phyloP scores from a whole-genome alignment of 2,888 invertebrate species.

The Caradrina kadenii region DNA sequence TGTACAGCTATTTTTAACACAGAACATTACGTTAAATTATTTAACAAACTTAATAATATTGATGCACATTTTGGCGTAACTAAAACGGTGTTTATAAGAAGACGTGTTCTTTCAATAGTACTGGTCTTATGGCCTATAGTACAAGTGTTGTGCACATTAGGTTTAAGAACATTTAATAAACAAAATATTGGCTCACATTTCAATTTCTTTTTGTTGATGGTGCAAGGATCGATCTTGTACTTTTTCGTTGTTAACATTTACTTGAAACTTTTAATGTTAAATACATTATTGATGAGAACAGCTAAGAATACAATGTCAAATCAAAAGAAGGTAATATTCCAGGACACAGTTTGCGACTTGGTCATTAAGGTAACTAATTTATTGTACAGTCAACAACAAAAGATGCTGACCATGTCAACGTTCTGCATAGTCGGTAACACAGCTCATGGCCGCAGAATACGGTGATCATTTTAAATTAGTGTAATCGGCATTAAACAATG shows the following conservation, averaged over 20 bases:
- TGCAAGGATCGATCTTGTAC: conserved; percentile 73
- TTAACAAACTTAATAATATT: conserved; percentile 69
- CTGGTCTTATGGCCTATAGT: conserved; percentile 64
- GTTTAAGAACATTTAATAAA: conserved; percentile 66
- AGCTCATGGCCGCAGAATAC: neutral
- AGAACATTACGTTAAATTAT: conserved; percentile 67
- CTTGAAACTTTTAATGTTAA: conserved; percentile 68
- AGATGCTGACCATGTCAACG: neutral
- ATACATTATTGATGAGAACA: conserved; percentile 68
- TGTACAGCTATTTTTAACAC: conserved; percentile 69
- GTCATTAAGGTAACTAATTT: conserved; percentile 65
- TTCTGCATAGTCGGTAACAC: neutral
- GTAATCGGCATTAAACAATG: neutral
- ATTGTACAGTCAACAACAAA: neutral
- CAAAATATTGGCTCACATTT: conserved; percentile 68
- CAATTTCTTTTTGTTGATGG: conserved; percentile 68
- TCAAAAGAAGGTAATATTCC: conserved; percentile 61
- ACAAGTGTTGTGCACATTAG: conserved; percentile 59
- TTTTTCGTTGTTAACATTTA: conserved; percentile 72
- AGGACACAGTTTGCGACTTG: conserved; percentile 56
- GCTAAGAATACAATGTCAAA: conserved; percentile 50
- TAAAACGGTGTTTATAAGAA: conserved; percentile 63
- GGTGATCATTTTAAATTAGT: neutral
- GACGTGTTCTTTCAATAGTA: conserved; percentile 62
- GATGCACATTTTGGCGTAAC: conserved; percentile 69